Base-by-base conservation (phyloP, 2,888 invertebrate species). In the Apamea epomidion region DNA sequence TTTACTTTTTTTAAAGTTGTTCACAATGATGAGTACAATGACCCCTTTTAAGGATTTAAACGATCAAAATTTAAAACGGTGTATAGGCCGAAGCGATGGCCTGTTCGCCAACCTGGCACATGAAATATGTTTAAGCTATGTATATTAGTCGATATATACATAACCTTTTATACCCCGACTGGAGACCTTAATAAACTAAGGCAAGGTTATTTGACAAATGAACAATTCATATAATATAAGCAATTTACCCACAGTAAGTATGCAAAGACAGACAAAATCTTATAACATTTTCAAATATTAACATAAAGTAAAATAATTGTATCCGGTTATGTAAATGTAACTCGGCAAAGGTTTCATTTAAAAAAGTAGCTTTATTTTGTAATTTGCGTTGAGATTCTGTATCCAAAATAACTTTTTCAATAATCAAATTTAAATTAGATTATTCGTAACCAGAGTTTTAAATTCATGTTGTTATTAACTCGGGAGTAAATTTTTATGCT, bases 51-150 rank as follows among this genome's bases (percentile, higher is more conserved):
- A 32, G 32, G 32, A 32, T 32, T 32, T 2, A 32, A 32, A 32
- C 32, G 32, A 32, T 32, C 32, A 32, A 32, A 32, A 32, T 32
- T 32, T 32, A 32, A 32, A 32, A 32, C 32, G 32, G 32, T 32
- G 32, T 32, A 48, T 60, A 48, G 18, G 21, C 32, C 14, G n/a
- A 32, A n/a, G 12, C n/a, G 37, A 78, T 37, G 12, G 14, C 58
- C 6, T n/a, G 14, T 62, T 60, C 16, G 14, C 32, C 60, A 78
- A 58, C 6, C 21, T 54, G 18, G 7, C 4, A 32, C 32, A 54
- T 75, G 29, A 75, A 74, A 75, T 29, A 58, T 76, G 25, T 64
- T 64, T 32, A 64, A 64, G 10, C 10, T 51, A 51, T 58, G 25
- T 58, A 25, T 25, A 51, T 7, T 51, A 51, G 51, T 51, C 21